phyloP scores from a whole-genome alignment of 2,113 vertebrate species.

The Lagenorhynchus albirostris region DNA sequence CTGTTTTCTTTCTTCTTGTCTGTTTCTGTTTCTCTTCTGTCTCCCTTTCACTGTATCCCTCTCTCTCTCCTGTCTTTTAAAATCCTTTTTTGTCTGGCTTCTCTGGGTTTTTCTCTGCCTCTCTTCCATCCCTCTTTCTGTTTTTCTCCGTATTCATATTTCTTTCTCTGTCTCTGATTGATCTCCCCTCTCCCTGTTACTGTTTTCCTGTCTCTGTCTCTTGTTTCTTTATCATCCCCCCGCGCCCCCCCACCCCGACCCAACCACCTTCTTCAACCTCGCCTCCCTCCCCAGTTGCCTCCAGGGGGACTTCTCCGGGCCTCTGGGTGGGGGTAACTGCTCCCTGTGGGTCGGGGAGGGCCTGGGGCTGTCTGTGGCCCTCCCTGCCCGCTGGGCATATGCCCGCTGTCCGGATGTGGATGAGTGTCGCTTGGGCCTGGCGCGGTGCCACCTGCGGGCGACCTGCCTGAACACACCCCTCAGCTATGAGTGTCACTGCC shows the following conservation, averaged over 20 bases:
- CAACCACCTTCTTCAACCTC: not conserved
- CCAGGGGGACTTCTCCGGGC: slow-evolving; percentile 91
- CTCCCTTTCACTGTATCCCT: not conserved
- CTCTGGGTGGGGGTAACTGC: slow-evolving; percentile 84
- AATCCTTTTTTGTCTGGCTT: not conserved
- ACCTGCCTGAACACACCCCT: slow-evolving; percentile 92
- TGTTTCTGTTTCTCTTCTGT: not conserved
- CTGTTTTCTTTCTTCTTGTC: not conserved
- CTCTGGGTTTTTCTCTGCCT: not conserved
- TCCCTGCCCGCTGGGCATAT: slow-evolving; percentile 91
- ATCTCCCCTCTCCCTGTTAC: not conserved
- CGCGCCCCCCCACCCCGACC: not conserved
- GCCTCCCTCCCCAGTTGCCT: slow-evolving; percentile 82
- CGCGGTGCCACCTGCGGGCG: slow-evolving; percentile 89
- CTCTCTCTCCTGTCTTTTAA: too few relatives aligned
- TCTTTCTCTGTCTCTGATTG: not conserved
- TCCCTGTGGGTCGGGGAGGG: slow-evolving; percentile 88
- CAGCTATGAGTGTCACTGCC: slow-evolving; percentile 94
- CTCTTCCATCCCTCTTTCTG: not conserved
- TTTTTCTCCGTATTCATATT: not conserved
- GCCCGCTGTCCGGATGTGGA: slow-evolving; percentile 92
- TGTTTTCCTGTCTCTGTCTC: not conserved
- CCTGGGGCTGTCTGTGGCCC: slow-evolving; percentile 77
- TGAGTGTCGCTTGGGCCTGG: slow-evolving; percentile 91
- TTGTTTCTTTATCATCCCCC: not conserved